These are phyloP conservation scores for Rattus rattus DNA, from an alignment of 2,113 vertebrate genomes.

Conservation along the genomic window DNA sequence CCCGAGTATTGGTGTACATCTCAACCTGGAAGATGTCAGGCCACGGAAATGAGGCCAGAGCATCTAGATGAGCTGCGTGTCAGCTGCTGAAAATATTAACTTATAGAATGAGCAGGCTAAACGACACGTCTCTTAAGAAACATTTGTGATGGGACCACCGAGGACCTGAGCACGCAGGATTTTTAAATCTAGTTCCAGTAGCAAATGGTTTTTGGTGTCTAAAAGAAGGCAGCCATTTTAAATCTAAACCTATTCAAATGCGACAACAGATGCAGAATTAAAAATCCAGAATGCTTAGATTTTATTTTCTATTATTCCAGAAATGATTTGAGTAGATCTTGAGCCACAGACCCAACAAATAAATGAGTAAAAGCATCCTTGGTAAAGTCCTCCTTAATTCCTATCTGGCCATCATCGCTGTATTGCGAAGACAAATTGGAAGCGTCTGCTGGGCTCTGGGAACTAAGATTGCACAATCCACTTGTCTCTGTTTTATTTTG, in stretches of 20 bases:
- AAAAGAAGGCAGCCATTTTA: not conserved
- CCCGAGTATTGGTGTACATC: not conserved
- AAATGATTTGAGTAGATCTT: not conserved
- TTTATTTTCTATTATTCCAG: not conserved
- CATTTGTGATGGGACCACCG: not conserved
- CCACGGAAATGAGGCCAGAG: not conserved
- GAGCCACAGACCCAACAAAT: not conserved
- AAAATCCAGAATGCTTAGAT: slow-evolving; percentile 5
- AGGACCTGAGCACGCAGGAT: not conserved
- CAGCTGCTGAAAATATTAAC: not conserved
- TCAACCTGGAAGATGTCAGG: slow-evolving; percentile 29
- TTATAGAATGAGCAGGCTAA: not conserved
- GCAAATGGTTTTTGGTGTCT: not conserved
- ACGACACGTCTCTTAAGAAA: not conserved
- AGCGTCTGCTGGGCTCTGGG: slow-evolving; percentile 47
- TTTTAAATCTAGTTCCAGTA: not conserved
- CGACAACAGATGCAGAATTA: not conserved
- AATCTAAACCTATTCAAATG: not conserved
- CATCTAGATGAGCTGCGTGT: not conserved
- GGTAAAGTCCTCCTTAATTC: rapidly evolving
- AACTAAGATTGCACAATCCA: slow-evolving; percentile 54
- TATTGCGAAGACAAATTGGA: slow-evolving; percentile 7
- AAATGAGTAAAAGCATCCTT: not conserved
- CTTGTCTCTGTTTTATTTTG: slow-evolving; percentile 82
- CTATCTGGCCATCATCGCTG: not conserved